These are phyloP conservation scores for Calosoma granatense DNA, from an alignment of 1,140 invertebrate genomes.

Conservation along the genomic window DNA sequence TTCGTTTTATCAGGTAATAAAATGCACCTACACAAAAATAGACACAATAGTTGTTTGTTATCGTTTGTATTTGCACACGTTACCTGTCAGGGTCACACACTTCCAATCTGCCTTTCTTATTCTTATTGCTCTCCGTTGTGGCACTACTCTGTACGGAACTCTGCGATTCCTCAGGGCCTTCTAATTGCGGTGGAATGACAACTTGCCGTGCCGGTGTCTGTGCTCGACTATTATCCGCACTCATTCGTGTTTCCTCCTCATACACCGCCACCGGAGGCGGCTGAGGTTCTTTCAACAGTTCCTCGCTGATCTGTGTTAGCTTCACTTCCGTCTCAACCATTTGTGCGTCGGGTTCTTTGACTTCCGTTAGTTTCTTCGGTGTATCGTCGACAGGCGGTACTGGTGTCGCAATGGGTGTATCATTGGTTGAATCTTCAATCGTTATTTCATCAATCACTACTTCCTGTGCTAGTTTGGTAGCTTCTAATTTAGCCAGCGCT, in stretches of 20 bases:
- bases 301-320: background rate
- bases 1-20: too few species aligned
- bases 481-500: background rate
- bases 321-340: background rate
- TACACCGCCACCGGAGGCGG: slow-evolving; percentile 23
- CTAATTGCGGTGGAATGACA: slow-evolving; percentile 39
- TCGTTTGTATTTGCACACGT: too few species aligned
- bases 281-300: background rate
- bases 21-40: slow-evolving; percentile 6
- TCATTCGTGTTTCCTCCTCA: slow-evolving; percentile 82
- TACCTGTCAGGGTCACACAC: slow-evolving; percentile 56
- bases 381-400: background rate
- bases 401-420: background rate
- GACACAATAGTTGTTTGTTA: too few species aligned
- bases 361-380: background rate
- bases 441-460: slow-evolving; percentile 1
- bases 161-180: slow-evolving; percentile 66
- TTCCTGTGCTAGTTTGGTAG: background rate
- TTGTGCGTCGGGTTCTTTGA: background rate
- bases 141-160: slow-evolving; percentile 60
- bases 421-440: slow-evolving; percentile 1
- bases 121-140: slow-evolving; percentile 54
- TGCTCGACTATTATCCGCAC: slow-evolving; percentile 50
- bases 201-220: slow-evolving; percentile 40
- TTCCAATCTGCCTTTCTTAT: slow-evolving; percentile 59